A percentile compares a stretch with the other conserved stretches of the same genome.
phyloP scores from a whole-genome alignment of 2,797 vertebrate species.

The Mormyrus proboscirostris region DNA sequence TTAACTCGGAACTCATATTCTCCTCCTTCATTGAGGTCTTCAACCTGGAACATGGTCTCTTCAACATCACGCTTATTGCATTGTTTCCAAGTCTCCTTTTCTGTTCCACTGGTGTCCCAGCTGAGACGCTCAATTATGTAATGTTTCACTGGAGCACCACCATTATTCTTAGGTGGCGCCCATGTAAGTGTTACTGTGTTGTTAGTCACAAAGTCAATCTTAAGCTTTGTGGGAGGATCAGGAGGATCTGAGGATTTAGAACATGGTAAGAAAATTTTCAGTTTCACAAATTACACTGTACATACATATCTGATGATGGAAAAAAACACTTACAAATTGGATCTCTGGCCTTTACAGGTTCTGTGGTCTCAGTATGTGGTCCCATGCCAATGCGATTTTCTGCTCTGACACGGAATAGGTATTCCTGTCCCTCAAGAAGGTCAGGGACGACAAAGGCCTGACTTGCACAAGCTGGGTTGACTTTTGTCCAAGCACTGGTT shows the following conservation, averaged over 20 bases:
- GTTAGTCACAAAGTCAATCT: constrained; percentile 87
- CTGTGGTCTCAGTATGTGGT: constrained; percentile 76
- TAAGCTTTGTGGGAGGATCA: constrained; percentile 89
- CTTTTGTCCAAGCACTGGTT: constrained; percentile 91
- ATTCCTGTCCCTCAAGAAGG: constrained; percentile 87
- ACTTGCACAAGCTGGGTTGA: constrained; percentile 80
- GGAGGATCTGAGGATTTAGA: constrained; percentile 73
- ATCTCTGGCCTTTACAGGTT: constrained; percentile 81
- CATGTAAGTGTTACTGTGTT: constrained; percentile 81
- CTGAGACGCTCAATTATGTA: constrained; percentile 88
- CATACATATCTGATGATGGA: not conserved
- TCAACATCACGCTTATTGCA: constrained; percentile 94
- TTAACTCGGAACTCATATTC: constrained; percentile 97
- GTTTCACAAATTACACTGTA: not conserved
- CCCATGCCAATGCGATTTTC: constrained; percentile 92
- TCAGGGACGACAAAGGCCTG: constrained; percentile 85
- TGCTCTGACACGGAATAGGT: constrained; percentile 88
- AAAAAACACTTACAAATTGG: constrained; percentile 79
- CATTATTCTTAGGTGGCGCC: constrained; percentile 91
- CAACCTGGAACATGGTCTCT: constrained; percentile 85
- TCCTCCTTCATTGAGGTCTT: constrained; percentile 88
- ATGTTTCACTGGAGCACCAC: constrained; percentile 89
- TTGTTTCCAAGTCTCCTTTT: constrained; percentile 95
- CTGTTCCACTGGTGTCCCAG: constrained; percentile 87
- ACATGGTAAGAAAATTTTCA: constrained; percentile 17